These are phyloP conservation scores for Danaus melanippus DNA, from an alignment of 1,140 invertebrate genomes.

Conservation along the genomic window DNA sequence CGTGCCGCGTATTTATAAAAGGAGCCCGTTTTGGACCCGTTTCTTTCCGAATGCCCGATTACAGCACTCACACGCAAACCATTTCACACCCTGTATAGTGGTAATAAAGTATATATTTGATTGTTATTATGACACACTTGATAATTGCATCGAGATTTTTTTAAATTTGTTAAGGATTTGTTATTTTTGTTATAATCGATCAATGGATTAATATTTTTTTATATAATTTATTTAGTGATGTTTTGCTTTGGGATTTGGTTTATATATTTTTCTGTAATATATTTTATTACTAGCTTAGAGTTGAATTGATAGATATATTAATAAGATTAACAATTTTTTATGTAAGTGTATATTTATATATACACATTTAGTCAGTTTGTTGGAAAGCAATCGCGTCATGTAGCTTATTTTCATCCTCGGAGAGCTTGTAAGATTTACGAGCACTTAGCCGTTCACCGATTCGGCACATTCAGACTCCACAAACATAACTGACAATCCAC, in stretches of 20 bases:
- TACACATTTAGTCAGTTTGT: constrained; percentile 4
- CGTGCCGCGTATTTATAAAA: constrained; percentile 49
- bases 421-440: constrained; percentile 60
- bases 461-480: constrained; percentile 58
- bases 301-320: too few relatives aligned
- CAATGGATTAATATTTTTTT: background rate
- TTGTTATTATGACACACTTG: background rate
- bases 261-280: too few relatives aligned
- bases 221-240: too few relatives aligned
- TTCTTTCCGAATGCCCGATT: constrained; percentile 28
- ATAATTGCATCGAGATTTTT: constrained; percentile 9
- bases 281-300: too few relatives aligned
- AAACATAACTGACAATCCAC: constrained; percentile 59
- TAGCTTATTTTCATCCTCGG: constrained; percentile 57
- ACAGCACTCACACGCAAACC: constrained; percentile 3
- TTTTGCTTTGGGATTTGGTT: too few relatives aligned
- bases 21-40: constrained; percentile 32
- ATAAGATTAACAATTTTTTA: too few relatives aligned
- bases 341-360: too few relatives aligned
- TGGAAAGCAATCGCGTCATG: constrained; percentile 22
- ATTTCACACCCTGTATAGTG: constrained; percentile 11
- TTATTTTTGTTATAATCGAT: constrained; percentile 3
- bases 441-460: constrained; percentile 57
- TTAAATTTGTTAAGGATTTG: constrained; percentile 3
- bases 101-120: constrained; percentile 13